Base-by-base conservation (phyloP, 2,113 vertebrate genomes). In the Vimba vimba region DNA sequence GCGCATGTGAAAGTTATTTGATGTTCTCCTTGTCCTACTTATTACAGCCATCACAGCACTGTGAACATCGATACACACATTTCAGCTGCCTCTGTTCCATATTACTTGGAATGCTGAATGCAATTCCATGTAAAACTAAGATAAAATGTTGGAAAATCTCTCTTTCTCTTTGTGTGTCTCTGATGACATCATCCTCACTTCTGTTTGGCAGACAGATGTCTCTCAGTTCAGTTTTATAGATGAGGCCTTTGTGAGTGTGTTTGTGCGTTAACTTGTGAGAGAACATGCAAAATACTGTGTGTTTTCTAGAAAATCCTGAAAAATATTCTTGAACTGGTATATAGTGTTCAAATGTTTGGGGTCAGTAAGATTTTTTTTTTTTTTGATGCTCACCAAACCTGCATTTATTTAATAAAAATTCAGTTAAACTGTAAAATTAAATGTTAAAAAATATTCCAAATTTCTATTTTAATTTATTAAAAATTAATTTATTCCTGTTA, bases 111-210 rank as follows among this genome's bases (percentile, higher is more conserved):
- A 66, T 47, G 25, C n/a, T 21, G 39, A 81, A 47, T 47, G 9
- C 25, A 66, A 66, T 36, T 66, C 62, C 1, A 23, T 82, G 8
- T 59, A 78, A 77, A 64, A 25, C 23, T 81, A 77, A 39, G 76
- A 83, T 79, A 57, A 76, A 74, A 23, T 82, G 79, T 47, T 82
- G 23, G 62, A 85, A 47, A 83, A 39, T 59, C 52, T 33, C 60
- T 15, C 55, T 25, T 8, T 73, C 17, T 82, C 45, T 84, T 19
- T 82, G 30, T 77, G 45, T 85, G 27, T 52, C 50, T 81, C 39
- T 57, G 52, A 73, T 89, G 88, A 89, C 82, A 73, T 89, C 87
- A 89, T 74, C 39, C 43, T 62, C 79, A 76, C 69, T 86, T 86
- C 82, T 86, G 62, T 82, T 86, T 81, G 85, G 68, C 39, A 57